phyloP scores from a whole-genome alignment of 2,113 vertebrate genomes.

The Steatornis caripensis region DNA sequence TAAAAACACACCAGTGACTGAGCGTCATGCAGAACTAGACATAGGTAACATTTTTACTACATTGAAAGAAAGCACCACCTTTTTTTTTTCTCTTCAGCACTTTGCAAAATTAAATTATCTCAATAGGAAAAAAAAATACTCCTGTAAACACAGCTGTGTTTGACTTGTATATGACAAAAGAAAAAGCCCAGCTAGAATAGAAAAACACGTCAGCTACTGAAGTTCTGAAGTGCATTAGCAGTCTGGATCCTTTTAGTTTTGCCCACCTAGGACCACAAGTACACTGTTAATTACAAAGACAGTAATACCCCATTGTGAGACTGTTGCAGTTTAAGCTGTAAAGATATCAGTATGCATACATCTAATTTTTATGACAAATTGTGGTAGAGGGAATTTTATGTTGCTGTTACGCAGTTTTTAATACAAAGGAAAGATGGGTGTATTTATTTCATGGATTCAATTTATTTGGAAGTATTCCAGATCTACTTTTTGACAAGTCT shows the following conservation, averaged over 20 bases:
- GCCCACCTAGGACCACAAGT: not conserved
- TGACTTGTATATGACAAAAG: not conserved
- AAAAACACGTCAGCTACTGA: not conserved
- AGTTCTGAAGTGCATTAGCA: not conserved
- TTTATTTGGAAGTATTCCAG: not conserved
- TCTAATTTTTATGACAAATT: not conserved
- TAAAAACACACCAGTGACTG: not conserved
- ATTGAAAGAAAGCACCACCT: not conserved
- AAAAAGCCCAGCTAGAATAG: not conserved
- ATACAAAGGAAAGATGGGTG: not conserved
- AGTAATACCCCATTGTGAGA: not conserved
- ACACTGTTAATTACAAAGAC: not conserved
- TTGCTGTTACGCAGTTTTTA: not conserved
- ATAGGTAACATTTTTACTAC: not conserved
- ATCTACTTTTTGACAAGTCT: not conserved
- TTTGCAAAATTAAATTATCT: not conserved
- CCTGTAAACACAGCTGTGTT: not conserved
- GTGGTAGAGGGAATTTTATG: not conserved
- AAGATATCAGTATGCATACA: not conserved
- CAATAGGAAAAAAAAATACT: not conserved
- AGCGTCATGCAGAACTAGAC: not conserved
- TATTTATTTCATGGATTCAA: not conserved
- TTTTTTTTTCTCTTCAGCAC: not conserved
- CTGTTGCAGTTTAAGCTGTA: not conserved
- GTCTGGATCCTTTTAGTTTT: not conserved